Evolutionary conservation across 2,797 vertebrate species (phyloP), one percentile per base, ranked within the genome.

Genomic region (Mionectes olivaceus): DNA sequence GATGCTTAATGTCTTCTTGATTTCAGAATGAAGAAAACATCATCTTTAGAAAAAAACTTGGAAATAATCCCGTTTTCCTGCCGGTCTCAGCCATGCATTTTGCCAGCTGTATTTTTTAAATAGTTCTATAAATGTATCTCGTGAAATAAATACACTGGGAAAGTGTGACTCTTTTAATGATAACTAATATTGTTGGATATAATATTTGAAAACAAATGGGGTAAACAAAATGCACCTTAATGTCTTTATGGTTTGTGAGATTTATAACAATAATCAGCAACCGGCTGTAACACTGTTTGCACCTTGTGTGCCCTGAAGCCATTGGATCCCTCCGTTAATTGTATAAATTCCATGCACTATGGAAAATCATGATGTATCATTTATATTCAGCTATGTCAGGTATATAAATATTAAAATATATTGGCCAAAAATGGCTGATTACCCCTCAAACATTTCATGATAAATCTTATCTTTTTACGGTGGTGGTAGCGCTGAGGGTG

Each of bases 401-500:
- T 97, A 89, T 98, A 98, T 98, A 98, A 98, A 98, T 98, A 98
- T 98, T 98, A 98, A 98, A 98, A 98, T 97, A 97, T 97, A 97
- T 98, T 97, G 97, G 93, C 92, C 94, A 83, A 94, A 98, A 97
- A 98, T 96, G 97, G 95, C 96, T 98, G 98, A 97, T 98, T 98
- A 97, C 98, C 96, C 96, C 97, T 98, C 97, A 98, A 97, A 97
- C 97, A 96, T 97, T 97, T 97, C 59, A 96, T 96, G 96, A 98
- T 98, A 98, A 98, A 98, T 98, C 97, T 98, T 97, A 94, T 95
- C 97, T 96, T 96, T 98, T 98, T 97, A 97, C 73, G 81, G 90
- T 71, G 88, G 92, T 90, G 73, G 80, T 93, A 67, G 92, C 13
- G 43, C 57, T 18, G 94, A 80, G 90, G 93, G 95, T 93, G 81